phyloP scores from a whole-genome alignment of 2,888 invertebrate genomes.

The Chouioia cunea region DNA sequence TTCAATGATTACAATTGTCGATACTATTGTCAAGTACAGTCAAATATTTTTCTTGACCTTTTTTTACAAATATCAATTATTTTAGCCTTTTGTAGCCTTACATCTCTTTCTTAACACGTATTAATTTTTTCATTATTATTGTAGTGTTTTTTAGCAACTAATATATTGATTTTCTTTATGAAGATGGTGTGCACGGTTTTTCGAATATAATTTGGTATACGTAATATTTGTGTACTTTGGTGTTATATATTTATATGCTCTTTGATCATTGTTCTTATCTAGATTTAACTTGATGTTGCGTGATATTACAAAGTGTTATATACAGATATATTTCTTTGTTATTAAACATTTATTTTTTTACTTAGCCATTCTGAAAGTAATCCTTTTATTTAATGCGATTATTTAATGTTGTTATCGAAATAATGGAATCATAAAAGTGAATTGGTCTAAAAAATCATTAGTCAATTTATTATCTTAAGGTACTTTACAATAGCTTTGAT shows the following conservation, averaged over 20 bases:
- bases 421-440: too few relatives aligned
- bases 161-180: conserved; percentile 7
- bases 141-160: neutral
- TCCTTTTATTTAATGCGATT: too few relatives aligned
- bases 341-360: too few relatives aligned
- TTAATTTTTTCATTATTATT: conserved; percentile 5
- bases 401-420: too few relatives aligned
- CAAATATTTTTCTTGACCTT: conserved; percentile 7
- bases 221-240: conserved; percentile 9
- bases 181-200: conserved; percentile 32
- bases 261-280: neutral
- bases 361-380: too few relatives aligned
- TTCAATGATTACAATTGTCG: neutral
- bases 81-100: neutral
- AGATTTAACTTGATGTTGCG: neutral
- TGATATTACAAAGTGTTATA: too few relatives aligned
- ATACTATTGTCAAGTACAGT: conserved; percentile 10
- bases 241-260: conserved; percentile 4
- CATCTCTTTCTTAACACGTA: conserved; percentile 11
- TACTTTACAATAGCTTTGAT: too few relatives aligned
- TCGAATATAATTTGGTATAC: neutral
- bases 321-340: too few relatives aligned
- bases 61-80: conserved; percentile 14
- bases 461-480: too few relatives aligned
- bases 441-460: too few relatives aligned